phyloP scores from a whole-genome alignment of 2,888 invertebrate genomes.

The Stegana nigrithorax region DNA sequence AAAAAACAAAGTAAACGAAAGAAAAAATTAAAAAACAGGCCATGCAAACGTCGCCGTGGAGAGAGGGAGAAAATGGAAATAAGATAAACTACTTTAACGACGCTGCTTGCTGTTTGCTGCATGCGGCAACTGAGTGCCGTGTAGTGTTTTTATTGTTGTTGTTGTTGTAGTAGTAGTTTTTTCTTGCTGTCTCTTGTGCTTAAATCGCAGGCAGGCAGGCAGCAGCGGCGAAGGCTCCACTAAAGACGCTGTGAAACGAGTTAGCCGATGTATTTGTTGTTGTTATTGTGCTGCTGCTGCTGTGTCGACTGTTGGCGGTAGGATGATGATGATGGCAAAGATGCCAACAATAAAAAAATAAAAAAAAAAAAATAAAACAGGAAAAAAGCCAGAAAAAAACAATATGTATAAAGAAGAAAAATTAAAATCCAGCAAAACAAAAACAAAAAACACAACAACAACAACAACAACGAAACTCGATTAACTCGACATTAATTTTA shows the following conservation, averaged over 20 bases:
- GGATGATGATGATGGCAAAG: background rate
- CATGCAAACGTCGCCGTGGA: slow-evolving; percentile 18
- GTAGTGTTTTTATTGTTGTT: no score
- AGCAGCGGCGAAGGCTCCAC: no score
- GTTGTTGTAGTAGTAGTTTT: no score
- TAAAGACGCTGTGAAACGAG: no score
- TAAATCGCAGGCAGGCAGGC: no score
- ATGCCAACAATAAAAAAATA: background rate
- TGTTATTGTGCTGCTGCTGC: no score
- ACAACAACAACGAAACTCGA: slow-evolving; percentile 60
- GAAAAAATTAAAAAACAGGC: background rate
- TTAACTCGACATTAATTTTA: slow-evolving; percentile 66
- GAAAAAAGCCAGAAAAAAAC: background rate
- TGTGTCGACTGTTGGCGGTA: no score
- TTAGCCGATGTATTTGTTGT: no score
- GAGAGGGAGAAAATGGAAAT: slow-evolving; percentile 41
- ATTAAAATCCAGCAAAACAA: slow-evolving; percentile 23
- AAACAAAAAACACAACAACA: slow-evolving; percentile 30
- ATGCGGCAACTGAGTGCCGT: no score
- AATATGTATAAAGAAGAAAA: background rate
- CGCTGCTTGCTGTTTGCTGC: slow-evolving; percentile 24
- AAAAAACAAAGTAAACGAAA: background rate
- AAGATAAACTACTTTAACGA: slow-evolving; percentile 58
- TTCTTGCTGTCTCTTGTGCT: no score
- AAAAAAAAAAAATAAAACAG: background rate